These are phyloP conservation scores for Plutella xylostella DNA, from an alignment of 2,888 invertebrate species.

Conservation along the genomic window DNA sequence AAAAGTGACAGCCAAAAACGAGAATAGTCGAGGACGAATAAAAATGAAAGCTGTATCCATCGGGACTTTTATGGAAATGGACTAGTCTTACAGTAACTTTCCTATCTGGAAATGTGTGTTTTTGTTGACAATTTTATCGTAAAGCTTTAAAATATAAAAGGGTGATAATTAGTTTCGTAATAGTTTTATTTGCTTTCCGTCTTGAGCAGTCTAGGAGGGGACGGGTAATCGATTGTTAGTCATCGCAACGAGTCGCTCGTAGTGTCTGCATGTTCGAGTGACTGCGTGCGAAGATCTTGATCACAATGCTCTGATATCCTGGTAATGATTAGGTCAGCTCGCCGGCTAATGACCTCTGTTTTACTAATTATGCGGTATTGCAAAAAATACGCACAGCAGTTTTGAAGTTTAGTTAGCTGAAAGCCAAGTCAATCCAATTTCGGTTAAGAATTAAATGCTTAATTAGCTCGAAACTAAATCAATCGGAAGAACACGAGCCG, in stretches of 20 bases:
- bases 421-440: conserved; percentile 29
- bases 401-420: neutral
- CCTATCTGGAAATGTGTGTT: neutral
- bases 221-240: conserved; percentile 25
- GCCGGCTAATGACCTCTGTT: conserved; percentile 20
- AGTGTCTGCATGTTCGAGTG: conserved; percentile 14
- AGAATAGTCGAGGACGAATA: conserved; percentile 61
- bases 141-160: neutral
- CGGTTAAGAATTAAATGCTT: too few species aligned
- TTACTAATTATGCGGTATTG: conserved; percentile 24
- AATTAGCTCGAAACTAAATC: conserved; percentile 21
- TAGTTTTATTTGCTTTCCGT: too few species aligned
- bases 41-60: conserved; percentile 55
- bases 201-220: too few species aligned
- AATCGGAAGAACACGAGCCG: conserved; percentile 28
- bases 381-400: neutral
- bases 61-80: conserved; percentile 13
- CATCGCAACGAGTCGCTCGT: conserved; percentile 33
- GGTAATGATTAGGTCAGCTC: conserved; percentile 35
- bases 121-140: too few species aligned
- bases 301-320: conserved; percentile 31
- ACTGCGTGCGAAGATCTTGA: conserved; percentile 39
- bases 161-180: neutral
- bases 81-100: neutral
- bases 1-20: conserved; percentile 66